Evolutionary conservation across 2,113 vertebrate species (phyloP), one percentile per base, ranked within the genome.

Genomic region (Cyprinus carpio): DNA sequence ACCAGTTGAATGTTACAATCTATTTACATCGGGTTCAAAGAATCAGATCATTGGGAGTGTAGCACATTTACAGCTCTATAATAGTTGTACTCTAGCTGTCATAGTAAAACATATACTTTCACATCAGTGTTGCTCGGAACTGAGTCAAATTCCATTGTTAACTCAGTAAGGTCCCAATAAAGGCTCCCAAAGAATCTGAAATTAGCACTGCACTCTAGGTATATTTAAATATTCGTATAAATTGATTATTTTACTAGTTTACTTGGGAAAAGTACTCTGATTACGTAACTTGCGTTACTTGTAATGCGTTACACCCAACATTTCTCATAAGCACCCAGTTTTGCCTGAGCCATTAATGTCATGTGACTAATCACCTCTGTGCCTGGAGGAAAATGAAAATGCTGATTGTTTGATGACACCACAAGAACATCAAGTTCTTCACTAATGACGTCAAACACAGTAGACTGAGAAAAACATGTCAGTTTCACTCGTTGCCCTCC

Each of bases 361-460:
- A 37, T 37, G 65, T 20, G 31, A 20, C 31, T 69, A 37, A 37
- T 37, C 29, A 18, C 6, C 65, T 34, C 34, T 69, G 29, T 69
- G 18, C 8, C 9, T 18, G 0, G 8, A 20, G 31, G 29, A 69
- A 37, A 34, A 69, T 34, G 16, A 10, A 34, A 67, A 67, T 31
- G 64, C 65, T 18, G 16, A 69, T 69, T 69, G 65, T 69, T 69
- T 69, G 65, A 37, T 20, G 65, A 69, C 65, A 69, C 65, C 65
- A 37, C 16, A 69, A 18, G 65, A 31, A 37, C 31, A 20, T 16
- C 65, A 69, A 69, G 16, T 31, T 4, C 8, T 69, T 37, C 31
- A 37, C 29, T 37, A 20, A 29, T 20, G 65, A 69, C 65, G 64
- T 67, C 64, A 69, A 69, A 34, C 29, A 69, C 65, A 69, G 65